Base-by-base conservation (phyloP, 2,888 invertebrate species). In the Microdon myrmicae region DNA sequence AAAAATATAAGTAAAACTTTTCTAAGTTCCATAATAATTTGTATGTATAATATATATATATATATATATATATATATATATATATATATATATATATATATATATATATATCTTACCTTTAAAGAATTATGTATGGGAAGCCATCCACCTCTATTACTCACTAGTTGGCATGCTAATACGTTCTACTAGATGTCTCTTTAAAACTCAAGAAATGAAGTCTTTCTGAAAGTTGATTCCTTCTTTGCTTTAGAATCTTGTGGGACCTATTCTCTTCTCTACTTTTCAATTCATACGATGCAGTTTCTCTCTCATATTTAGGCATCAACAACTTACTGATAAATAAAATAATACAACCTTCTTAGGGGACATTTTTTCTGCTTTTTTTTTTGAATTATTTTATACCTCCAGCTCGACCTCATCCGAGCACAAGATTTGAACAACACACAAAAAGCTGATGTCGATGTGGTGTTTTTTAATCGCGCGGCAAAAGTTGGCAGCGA, bases 401-500 rank as follows among this genome's bases (percentile, higher is more conserved):
- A n/a, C 32, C 10, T 26, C 10, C 22, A 70, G 79, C 79, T 84
- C 59, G 81, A 83, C 51, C 78, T 83, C 2, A 82, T 89, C 29
- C 86, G 88, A 68, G 84, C 88, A 0, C 82, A 84, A 74, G 84
- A 85, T 68, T 75, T 92, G 66, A 92, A 92, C 80, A 91, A 92
- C 75, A 92, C 91, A 1, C 83, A 84, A 35, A 83, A 86, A 32
- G 86, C 90, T 1, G 84, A 84, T 58, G 83, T 85, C 17, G 86
- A 90, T 39, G 82, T 90, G 28, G 76, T 93, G 28, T 90, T 92
- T 39, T 69, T 69, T 22, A 69, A 68, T 44, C 68, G 70, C 2
- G 61, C 38, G 2, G 60, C 68, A 25, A 70, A 69, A 61, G 91
- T 92, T 20, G 92, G 92, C 59, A 90, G 90, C 37, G 91, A 91